Base-by-base conservation (phyloP, 2,888 invertebrate species). In the Nomada lathburiana region DNA sequence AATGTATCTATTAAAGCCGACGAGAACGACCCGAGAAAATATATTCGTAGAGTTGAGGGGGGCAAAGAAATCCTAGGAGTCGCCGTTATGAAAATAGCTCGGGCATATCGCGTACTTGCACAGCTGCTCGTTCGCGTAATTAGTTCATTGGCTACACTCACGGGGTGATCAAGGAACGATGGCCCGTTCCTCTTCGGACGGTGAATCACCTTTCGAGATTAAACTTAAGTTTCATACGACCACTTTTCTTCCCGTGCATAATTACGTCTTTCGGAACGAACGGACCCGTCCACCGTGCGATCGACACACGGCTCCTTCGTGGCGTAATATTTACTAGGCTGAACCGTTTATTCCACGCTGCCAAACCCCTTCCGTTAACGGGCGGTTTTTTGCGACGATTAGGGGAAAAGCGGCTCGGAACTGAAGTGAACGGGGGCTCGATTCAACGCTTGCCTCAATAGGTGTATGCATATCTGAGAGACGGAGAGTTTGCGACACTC, bases 211-310 rank as follows among this genome's bases (percentile, higher is more conserved):
- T n/a, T 29, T 50, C 10, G 59, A 47, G 67, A 74, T 68, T 74
- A 76, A 80, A 74, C 26, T 55, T 44, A 36, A 63, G 52, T 80
- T 68, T 76, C 80, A 63, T 80, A 63, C 64, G 20, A 44, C 71
- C 57, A 59, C 42, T 55, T 69, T 68, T 47, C 55, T 50, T n/a
- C 59, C 26, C 62, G 16, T 36, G n/a, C 59, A 18, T 68, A 71
- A 80, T 80, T 80, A 64, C 29, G 59, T 42, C 50, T 82, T 71
- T 84, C 60, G 23, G 29, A 67, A 73, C 67, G 68, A 80, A 50
- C 69, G 70, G 75, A 84, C 55, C 53, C 29, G 64, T 62, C 50
- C 57, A n/a, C 50, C 47, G 9, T n/a, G 5, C 55, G 64, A 53
- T 29, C 55, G 23, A 65, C 74, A 63, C 47, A 67, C 47, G 23